Conservation (phyloP, 2,113 vertebrate species). For the Lagopus leucura region DNA sequence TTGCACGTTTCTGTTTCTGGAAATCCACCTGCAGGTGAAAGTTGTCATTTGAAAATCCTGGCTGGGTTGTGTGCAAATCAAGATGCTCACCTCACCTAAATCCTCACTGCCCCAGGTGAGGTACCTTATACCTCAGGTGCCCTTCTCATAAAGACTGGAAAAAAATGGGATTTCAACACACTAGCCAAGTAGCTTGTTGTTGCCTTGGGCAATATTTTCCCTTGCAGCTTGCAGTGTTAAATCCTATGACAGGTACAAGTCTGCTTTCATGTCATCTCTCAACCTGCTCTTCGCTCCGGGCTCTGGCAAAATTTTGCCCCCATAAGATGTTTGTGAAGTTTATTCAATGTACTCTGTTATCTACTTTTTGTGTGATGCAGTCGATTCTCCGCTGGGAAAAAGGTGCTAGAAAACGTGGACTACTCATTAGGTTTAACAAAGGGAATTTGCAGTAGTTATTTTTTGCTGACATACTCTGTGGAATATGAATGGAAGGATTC, state of each 20-base stretch:
- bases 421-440: neutral
- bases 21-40: neutral
- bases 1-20: neutral
- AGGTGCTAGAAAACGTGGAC: neutral
- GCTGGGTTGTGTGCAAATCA: neutral
- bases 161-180: neutral
- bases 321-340: neutral
- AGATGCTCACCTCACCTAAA: neutral
- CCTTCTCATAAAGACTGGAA: neutral
- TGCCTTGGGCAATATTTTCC: neutral
- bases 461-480: neutral
- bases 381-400: neutral
- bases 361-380: fast-evolving
- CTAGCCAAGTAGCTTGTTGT: neutral
- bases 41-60: neutral
- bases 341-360: neutral
- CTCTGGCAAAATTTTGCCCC: neutral
- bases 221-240: neutral
- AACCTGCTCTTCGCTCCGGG: neutral
- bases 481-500: neutral
- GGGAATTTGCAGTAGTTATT: neutral
- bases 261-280: neutral
- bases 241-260: neutral
- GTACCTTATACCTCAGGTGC: neutral
- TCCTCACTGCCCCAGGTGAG: neutral